phyloP scores from a whole-genome alignment of 2,797 vertebrate genomes.

The Clarias platycephalus region DNA sequence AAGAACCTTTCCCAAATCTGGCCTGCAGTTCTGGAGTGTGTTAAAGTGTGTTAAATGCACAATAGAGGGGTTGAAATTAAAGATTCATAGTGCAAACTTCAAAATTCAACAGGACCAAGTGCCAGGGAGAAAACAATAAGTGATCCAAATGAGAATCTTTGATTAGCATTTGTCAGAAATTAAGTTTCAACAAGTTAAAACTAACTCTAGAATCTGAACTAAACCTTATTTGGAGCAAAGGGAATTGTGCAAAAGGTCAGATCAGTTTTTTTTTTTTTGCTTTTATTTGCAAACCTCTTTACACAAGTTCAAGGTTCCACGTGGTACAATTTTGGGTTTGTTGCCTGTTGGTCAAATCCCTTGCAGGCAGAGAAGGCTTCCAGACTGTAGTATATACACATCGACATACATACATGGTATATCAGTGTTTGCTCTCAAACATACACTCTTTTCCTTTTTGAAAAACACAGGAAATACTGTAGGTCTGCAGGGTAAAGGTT shows the following conservation, averaged over 20 bases:
- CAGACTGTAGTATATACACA: constrained; percentile 48
- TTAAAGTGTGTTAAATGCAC: neutral
- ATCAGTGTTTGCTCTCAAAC: constrained; percentile 30
- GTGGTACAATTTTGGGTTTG: constrained; percentile 59
- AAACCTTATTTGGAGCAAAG: constrained; percentile 1
- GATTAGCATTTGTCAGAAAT: neutral
- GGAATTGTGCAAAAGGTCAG: constrained; percentile 48
- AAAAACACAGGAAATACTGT: neutral
- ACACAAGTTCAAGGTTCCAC: constrained; percentile 64
- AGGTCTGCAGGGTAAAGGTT: neutral
- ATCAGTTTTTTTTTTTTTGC: neutral
- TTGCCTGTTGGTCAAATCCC: constrained; percentile 55
- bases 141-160: too few relatives aligned
- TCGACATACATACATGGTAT: constrained; percentile 19
- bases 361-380: constrained; percentile 53
- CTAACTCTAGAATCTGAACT: constrained; percentile 22
- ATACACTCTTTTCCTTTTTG: constrained; percentile 21
- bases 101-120: neutral
- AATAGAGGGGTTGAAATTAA: neutral
- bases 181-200: neutral
- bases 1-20: neutral
- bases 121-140: neutral
- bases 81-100: neutral
- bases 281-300: constrained; percentile 64
- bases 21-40: neutral